A percentile compares a stretch with the other conserved stretches of the same genome.
Conservation (phyloP, 2,113 vertebrate genomes). For the Hirundichthys speculiger region DNA sequence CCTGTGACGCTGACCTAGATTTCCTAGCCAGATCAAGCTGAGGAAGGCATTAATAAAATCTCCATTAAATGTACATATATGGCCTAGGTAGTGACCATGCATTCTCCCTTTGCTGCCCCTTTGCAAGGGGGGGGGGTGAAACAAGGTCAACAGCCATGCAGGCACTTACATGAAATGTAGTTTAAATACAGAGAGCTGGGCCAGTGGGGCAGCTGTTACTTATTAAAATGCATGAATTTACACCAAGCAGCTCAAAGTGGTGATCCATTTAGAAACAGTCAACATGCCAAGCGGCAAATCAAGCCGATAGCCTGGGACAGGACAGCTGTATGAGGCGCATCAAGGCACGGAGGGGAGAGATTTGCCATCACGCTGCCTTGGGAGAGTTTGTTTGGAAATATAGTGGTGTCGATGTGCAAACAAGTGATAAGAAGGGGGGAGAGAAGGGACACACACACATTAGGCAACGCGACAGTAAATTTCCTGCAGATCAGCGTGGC, state of each 20-base stretch:
- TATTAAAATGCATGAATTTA: not conserved
- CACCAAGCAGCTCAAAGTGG: not conserved
- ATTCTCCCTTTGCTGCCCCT: constrained; percentile 22
- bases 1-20: constrained; percentile 67
- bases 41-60: constrained; percentile 17
- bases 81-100: constrained; percentile 21
- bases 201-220: constrained; percentile 6
- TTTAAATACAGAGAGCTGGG: not conserved
- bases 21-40: constrained; percentile 38
- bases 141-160: constrained; percentile 32
- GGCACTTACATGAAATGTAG: constrained; percentile 11
- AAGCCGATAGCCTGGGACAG: not conserved
- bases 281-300: not conserved
- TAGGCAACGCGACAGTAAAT: constrained; percentile 49
- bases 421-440: constrained; percentile 58
- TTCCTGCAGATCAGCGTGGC: constrained; percentile 35
- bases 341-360: too few relatives aligned
- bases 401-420: constrained; percentile 45
- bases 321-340: not conserved
- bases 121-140: constrained; percentile 14
- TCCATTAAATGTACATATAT: constrained; percentile 60
- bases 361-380: constrained; percentile 34
- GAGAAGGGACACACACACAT: too few relatives aligned
- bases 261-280: not conserved
- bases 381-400: constrained; percentile 54